Base-by-base conservation (phyloP, 53 echinoderm and acorn worm genomes). In the Mesocentrotus franciscanus region DNA sequence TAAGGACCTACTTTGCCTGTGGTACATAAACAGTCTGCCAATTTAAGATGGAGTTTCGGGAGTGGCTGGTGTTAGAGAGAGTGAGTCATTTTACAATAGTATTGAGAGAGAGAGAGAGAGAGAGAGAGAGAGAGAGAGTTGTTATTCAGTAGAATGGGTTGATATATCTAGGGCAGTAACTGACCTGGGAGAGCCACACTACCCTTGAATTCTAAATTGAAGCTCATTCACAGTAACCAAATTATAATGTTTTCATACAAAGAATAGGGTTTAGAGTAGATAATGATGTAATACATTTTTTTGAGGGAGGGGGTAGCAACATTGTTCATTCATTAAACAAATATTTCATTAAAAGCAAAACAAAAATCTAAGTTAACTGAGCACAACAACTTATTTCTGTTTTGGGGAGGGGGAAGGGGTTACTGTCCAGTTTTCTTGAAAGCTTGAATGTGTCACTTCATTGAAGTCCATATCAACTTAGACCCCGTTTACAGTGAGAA, bases 1-100 rank as follows among this genome's bases (percentile, higher is more conserved):
- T n/a, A 74, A 72, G 75, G 87, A 87, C 11, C 91, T 66, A 20
- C 9, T 91, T 36, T 66, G 91, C 91, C 91, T 91, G 68, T 66
- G 91, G 91, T 91, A 64, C 35, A 59, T 91, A 91, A 91, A 91
- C 91, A 91, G 34, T 87, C 87, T 87, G 57, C 87, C 87, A 87
- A 56, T 58, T 87, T 87, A 10, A 20, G 26, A 58, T 33, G 81
- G 81, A 58, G 87, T 59, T 57, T 22, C n/a, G 58, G 58, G 29
- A 58, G 87, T 20, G 87, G 56, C 29, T n/a, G n/a, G 87, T 85
- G 58, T 57, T 26, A 20, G 87, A 87, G 56, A 58, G 27, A 57
- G 58, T 87, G 87, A 87, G 87, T 87, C 87, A 58, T 56, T 87
- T n/a, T 58, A 81, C 27, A n/a, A 58, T 16, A 22, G 34, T 14